phyloP scores from a whole-genome alignment of 2,113 vertebrate species.

The Spea bombifrons region DNA sequence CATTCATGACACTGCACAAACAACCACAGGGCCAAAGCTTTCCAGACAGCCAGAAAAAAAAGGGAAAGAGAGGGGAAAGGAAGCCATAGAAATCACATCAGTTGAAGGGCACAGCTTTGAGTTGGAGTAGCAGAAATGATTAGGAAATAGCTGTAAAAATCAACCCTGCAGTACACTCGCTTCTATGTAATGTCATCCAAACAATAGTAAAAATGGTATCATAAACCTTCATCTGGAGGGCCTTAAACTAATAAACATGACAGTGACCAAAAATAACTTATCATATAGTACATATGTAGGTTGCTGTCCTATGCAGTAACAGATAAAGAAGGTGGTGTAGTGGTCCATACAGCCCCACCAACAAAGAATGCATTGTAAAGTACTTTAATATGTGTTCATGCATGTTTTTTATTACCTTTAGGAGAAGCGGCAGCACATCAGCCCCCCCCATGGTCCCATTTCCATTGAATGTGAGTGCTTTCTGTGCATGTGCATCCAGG shows the following conservation, averaged over 20 bases:
- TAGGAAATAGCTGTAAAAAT: slow-evolving; percentile 51
- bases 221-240: slow-evolving; percentile 29
- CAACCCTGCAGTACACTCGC: slow-evolving; percentile 29
- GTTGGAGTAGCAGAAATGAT: slow-evolving; percentile 48
- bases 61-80: slow-evolving; percentile 19
- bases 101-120: slow-evolving; percentile 59
- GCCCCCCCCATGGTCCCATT: too few species aligned
- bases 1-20: slow-evolving; percentile 68
- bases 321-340: too few species aligned
- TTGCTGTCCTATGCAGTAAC: neutral
- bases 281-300: slow-evolving; percentile 10
- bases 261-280: slow-evolving; percentile 5
- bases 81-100: slow-evolving; percentile 52
- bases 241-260: slow-evolving; percentile 31
- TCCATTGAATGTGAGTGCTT: too few species aligned
- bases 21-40: slow-evolving; percentile 60
- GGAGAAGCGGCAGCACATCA: too few species aligned
- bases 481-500: too few species aligned
- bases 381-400: too few species aligned
- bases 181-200: slow-evolving; percentile 40
- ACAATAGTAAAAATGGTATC: slow-evolving; percentile 20
- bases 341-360: too few species aligned
- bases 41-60: slow-evolving; percentile 39
- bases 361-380: too few species aligned
- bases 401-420: too few species aligned